A percentile compares a stretch with the other conserved stretches of the same genome.
Evolutionary conservation across 2,113 vertebrate species (phyloP).

Genomic region (Perca fluviatilis): DNA sequence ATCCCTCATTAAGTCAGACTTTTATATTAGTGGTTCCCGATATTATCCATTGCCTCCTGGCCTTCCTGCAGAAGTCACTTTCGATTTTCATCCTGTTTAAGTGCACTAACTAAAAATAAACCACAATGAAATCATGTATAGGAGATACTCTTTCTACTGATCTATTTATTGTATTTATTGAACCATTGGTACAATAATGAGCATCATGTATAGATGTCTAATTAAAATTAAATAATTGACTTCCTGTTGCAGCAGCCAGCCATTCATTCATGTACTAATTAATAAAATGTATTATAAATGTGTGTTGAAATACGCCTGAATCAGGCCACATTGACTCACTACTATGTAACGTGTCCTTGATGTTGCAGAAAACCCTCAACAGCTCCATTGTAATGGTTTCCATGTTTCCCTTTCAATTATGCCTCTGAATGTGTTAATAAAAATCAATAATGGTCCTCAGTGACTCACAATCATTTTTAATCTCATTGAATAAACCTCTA

Average conservation of each 20-base stretch:
- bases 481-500: background rate
- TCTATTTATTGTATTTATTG: slow-evolving; percentile 1
- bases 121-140: background rate
- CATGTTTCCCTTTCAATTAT: slow-evolving; percentile 8
- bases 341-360: background rate
- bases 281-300: background rate
- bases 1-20: slow-evolving; percentile 10
- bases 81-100: background rate
- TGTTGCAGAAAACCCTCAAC: slow-evolving; percentile 2
- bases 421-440: slow-evolving; percentile 1
- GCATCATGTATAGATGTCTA: background rate
- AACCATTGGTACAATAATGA: background rate
- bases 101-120: background rate
- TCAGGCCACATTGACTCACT: slow-evolving; percentile 20
- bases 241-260: background rate
- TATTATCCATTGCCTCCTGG: background rate
- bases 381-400: background rate
- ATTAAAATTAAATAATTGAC: background rate
- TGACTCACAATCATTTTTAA: background rate
- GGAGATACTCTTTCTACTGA: background rate
- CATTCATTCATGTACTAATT: background rate
- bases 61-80: background rate
- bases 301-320: background rate
- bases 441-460: background rate
- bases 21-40: slow-evolving; percentile 8